Evolutionary conservation across 2,888 invertebrate genomes (phyloP).

Genomic region (Parthenolecanium corni): DNA sequence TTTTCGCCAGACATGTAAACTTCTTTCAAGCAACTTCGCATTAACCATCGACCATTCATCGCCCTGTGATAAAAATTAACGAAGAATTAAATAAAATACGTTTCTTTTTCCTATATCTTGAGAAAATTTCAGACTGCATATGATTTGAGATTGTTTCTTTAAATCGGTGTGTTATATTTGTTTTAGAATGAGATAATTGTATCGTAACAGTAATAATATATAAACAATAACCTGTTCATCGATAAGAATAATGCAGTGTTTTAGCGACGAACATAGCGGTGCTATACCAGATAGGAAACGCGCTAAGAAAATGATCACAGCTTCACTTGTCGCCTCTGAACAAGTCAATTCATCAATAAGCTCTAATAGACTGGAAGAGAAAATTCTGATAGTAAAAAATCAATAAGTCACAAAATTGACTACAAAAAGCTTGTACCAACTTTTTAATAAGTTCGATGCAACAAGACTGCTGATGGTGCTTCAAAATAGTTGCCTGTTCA

Average conservation of each 20-base stretch:
- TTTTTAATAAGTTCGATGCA: constrained; percentile 9
- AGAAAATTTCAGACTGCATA: too few species aligned
- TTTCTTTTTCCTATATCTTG: too few species aligned
- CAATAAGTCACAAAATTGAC: too few species aligned
- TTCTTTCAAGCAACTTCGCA: constrained; percentile 7
- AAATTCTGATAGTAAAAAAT: background rate
- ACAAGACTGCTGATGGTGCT: constrained; percentile 14
- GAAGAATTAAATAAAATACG: background rate
- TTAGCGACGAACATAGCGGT: constrained; percentile 4
- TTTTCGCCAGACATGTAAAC: constrained; percentile 15
- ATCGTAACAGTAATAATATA: background rate
- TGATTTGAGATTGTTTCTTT: too few species aligned
- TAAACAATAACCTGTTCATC: constrained; percentile 14
- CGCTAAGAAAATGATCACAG: constrained; percentile 7
- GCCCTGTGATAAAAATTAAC: background rate
- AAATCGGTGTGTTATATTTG: too few species aligned
- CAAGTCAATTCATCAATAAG: background rate
- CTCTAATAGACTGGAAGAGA: background rate
- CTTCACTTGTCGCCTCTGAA: background rate
- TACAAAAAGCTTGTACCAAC: background rate
- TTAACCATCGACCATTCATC: constrained; percentile 6
- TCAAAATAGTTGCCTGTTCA: background rate
- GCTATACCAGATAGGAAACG: constrained; percentile 14
- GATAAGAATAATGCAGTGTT: constrained; percentile 4
- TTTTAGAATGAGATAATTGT: background rate